Conservation (phyloP, 2,113 vertebrate species). For the Antechinus stuartii region DNA sequence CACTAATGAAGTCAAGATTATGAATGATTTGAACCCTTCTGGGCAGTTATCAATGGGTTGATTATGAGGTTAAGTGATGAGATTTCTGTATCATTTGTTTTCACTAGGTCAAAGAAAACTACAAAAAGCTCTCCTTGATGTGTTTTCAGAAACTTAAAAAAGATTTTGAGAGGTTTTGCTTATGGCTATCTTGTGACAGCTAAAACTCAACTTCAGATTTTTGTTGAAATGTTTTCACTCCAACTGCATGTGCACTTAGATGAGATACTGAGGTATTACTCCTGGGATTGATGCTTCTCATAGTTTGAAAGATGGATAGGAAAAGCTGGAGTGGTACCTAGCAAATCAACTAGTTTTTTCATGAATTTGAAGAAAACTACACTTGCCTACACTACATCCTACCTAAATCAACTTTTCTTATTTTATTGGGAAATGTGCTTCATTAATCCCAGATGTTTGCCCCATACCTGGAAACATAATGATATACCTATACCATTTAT, state of each 20-base stretch:
- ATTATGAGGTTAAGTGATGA: constrained; percentile 39
- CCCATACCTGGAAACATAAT: constrained; percentile 47
- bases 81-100: constrained; percentile 12
- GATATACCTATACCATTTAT: constrained; percentile 50
- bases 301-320: not conserved
- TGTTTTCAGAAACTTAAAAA: not conserved
- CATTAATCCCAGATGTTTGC: constrained; percentile 71
- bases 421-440: constrained; percentile 59
- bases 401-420: constrained; percentile 54
- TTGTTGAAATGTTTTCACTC: constrained; percentile 58
- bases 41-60: constrained; percentile 27
- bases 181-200: not conserved
- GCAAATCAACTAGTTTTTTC: constrained; percentile 6
- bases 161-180: not conserved
- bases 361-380: constrained; percentile 60
- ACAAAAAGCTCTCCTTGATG: not conserved
- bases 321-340: not conserved
- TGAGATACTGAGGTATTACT: not conserved
- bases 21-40: constrained; percentile 22
- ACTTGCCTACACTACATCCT: constrained; percentile 2
- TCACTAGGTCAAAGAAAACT: not conserved
- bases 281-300: rapidly evolving
- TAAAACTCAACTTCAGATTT: constrained; percentile 47
- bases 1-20: constrained; percentile 39
- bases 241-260: constrained; percentile 1